Percentiles rank a stretch among this genome's conserved stretches.
Evolutionary conservation across 2,113 vertebrate genomes (phyloP).

Genomic region (Poeciliopsis turrubarensis): DNA sequence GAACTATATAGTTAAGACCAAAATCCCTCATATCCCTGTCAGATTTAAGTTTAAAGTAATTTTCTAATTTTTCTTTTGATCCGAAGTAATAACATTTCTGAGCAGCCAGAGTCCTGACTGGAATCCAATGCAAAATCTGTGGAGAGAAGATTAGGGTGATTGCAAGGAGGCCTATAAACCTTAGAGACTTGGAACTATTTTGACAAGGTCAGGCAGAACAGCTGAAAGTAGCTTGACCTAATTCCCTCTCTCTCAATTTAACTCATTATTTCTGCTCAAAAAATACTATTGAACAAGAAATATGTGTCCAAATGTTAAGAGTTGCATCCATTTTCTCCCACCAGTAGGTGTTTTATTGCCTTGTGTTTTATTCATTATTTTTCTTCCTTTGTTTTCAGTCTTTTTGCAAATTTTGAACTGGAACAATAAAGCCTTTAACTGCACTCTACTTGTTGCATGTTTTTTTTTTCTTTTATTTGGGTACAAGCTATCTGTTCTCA

Average conservation of each 20-base stretch:
- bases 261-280: conserved; percentile 14
- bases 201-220: conserved; percentile 72
- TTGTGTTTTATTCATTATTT: conserved; percentile 44
- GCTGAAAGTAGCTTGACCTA: conserved; percentile 57
- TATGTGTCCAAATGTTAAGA: conserved; percentile 1
- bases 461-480: conserved; percentile 2
- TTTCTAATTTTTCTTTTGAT: too few species aligned
- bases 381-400: conserved; percentile 25
- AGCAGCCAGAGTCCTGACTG: too few species aligned
- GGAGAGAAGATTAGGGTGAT: too few species aligned
- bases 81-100: too few species aligned
- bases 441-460: background rate
- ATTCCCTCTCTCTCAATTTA: conserved; percentile 13
- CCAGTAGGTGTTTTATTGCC: too few species aligned
- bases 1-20: too few species aligned
- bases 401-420: background rate
- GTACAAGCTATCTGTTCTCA: conserved; percentile 33
- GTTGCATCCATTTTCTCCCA: background rate
- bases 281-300: background rate
- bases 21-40: too few species aligned
- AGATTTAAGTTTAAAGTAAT: too few species aligned
- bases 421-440: conserved; percentile 11
- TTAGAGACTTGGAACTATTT: background rate
- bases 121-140: too few species aligned
- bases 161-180: too few species aligned